Conservation (phyloP, 2,888 invertebrate species). For the Junonia oenone region DNA sequence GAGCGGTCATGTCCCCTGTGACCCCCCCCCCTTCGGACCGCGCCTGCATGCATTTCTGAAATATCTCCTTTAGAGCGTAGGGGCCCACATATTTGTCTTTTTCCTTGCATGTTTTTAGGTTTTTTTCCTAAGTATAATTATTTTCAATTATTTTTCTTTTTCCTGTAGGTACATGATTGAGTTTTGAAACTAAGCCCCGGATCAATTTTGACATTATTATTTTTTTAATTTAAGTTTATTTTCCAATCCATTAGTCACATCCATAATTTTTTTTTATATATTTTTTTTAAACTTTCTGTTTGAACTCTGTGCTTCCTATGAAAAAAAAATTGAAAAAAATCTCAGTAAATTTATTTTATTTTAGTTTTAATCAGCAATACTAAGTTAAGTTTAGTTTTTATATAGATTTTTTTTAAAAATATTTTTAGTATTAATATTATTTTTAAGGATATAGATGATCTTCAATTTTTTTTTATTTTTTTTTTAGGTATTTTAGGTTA, state of each 20-base stretch:
- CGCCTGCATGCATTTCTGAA: too few relatives aligned
- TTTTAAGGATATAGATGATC: slow-evolving; percentile 1
- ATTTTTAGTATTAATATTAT: slow-evolving; percentile 10
- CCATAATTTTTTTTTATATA: slow-evolving; percentile 35
- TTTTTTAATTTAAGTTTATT: slow-evolving; percentile 35
- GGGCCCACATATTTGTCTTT: too few relatives aligned
- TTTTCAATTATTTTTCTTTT: too few relatives aligned
- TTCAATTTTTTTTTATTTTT: slow-evolving; percentile 9
- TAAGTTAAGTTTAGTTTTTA: slow-evolving; percentile 20
- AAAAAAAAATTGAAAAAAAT: slow-evolving; percentile 3
- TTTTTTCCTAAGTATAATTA: too few relatives aligned
- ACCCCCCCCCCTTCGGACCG: too few relatives aligned
- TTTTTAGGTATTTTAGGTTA: not conserved
- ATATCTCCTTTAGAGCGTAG: too few relatives aligned
- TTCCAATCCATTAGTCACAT: slow-evolving; percentile 61
- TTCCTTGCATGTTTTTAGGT: too few relatives aligned
- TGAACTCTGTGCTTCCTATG: slow-evolving; percentile 5
- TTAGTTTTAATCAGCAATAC: slow-evolving; percentile 11
- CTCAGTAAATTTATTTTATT: slow-evolving; percentile 8
- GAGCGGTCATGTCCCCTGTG: too few relatives aligned
- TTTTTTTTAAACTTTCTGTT: slow-evolving; percentile 16
- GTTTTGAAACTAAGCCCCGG: slow-evolving; percentile 46
- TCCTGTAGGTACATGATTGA: slow-evolving; percentile 74
- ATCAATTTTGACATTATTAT: slow-evolving; percentile 28
- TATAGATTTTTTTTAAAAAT: slow-evolving; percentile 9